phyloP scores from a whole-genome alignment of 2,888 invertebrate genomes.

The Ligdia adustata region DNA sequence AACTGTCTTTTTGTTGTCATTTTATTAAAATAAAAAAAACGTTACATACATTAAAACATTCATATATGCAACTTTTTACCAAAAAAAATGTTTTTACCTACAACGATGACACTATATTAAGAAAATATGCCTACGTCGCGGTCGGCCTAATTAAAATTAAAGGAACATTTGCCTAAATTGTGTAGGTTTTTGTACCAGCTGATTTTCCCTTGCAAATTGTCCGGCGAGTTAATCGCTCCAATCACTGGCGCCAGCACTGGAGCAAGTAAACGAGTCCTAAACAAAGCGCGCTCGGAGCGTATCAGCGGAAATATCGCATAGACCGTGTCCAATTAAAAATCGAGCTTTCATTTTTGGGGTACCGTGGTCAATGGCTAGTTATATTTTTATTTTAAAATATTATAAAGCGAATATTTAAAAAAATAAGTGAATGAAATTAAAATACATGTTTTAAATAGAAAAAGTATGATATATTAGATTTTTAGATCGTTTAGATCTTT shows the following conservation, averaged over 20 bases:
- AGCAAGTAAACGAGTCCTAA: slow-evolving; percentile 26
- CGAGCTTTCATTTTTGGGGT: slow-evolving; percentile 12
- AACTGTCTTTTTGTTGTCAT: too few relatives aligned
- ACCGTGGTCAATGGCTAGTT: slow-evolving; percentile 8
- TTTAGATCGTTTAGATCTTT: too few relatives aligned
- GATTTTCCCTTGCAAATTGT: slow-evolving; percentile 1
- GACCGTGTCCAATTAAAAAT: slow-evolving; percentile 68
- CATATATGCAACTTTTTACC: too few relatives aligned
- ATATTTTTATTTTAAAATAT: too few relatives aligned
- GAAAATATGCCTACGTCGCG: too few relatives aligned
- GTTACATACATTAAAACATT: too few relatives aligned
- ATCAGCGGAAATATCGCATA: slow-evolving; percentile 51
- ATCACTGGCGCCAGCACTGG: slow-evolving; percentile 12
- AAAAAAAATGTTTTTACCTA: too few relatives aligned
- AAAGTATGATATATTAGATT: too few relatives aligned
- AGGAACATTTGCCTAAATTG: slow-evolving; percentile 4
- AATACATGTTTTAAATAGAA: too few relatives aligned
- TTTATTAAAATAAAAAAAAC: too few relatives aligned
- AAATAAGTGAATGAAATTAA: not conserved
- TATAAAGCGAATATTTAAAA: not conserved
- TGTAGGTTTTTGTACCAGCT: not conserved
- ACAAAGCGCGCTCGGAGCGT: slow-evolving; percentile 38
- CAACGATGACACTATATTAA: too few relatives aligned
- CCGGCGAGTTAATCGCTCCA: slow-evolving; percentile 11
- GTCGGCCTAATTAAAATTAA: slow-evolving; percentile 7